phyloP scores from a whole-genome alignment of 2,888 invertebrate genomes.

The Yponomeuta plumbellus region DNA sequence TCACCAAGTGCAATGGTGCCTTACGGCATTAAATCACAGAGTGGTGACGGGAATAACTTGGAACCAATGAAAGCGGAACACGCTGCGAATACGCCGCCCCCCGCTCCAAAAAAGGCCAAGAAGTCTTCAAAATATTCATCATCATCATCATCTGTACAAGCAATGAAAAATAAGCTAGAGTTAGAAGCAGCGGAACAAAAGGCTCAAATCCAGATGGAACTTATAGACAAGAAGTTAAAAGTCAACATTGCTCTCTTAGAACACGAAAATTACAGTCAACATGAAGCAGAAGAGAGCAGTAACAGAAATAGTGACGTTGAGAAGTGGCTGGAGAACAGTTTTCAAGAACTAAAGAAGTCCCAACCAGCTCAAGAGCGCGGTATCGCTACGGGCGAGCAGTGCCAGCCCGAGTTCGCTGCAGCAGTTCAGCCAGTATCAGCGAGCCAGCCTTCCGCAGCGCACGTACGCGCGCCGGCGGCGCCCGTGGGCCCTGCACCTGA shows the following conservation, averaged over 20 bases:
- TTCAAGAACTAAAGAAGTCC: background rate
- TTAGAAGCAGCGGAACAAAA: constrained; percentile 10
- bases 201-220: constrained; percentile 4
- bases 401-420: background rate
- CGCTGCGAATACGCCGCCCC: background rate
- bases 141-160: background rate
- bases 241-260: background rate
- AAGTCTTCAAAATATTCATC: background rate
- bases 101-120: background rate
- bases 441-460: background rate
- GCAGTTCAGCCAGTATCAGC: background rate
- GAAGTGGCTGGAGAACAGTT: background rate
- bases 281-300: background rate
- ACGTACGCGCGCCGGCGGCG: background rate
- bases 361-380: background rate
- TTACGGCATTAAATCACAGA: background rate
- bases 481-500: background rate
- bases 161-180: background rate
- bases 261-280: background rate
- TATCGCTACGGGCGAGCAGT: background rate
- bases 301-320: background rate
- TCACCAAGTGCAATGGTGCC: background rate
- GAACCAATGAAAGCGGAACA: background rate
- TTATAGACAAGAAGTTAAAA: background rate
- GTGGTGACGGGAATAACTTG: background rate